phyloP scores from a whole-genome alignment of 2,888 invertebrate genomes.

The Drosophila birchii region DNA sequence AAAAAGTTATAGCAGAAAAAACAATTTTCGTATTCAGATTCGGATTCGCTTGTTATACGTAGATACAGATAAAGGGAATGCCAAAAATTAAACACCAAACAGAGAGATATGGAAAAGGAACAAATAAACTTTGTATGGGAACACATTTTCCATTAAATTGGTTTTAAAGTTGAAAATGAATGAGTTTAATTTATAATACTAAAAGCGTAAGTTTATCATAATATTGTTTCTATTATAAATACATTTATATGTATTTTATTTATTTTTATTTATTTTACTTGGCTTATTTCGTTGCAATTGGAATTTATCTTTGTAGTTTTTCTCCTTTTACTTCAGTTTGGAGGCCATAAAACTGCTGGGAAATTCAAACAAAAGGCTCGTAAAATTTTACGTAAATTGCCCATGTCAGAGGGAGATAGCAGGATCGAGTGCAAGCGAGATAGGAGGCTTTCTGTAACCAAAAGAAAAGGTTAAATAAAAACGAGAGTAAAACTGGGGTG shows the following conservation, averaged over 20 bases:
- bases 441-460: not conserved
- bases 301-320: slow-evolving; percentile 13
- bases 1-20: slow-evolving; percentile 69
- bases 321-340: not conserved
- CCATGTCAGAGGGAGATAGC: slow-evolving; percentile 4
- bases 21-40: slow-evolving; percentile 43
- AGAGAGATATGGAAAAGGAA: not conserved
- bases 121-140: not conserved
- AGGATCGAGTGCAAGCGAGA: slow-evolving; percentile 17
- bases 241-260: not conserved
- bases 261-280: not conserved
- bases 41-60: not conserved
- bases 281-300: slow-evolving; percentile 8
- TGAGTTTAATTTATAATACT: no score
- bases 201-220: not conserved
- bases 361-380: slow-evolving; percentile 64
- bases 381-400: slow-evolving; percentile 60
- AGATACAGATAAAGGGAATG: not conserved
- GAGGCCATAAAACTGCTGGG: slow-evolving; percentile 32
- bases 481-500: not conserved
- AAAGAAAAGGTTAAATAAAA: slow-evolving; percentile 18
- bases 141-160: not conserved
- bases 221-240: not conserved
- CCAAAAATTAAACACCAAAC: slow-evolving; percentile 6
- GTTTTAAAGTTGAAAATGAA: not conserved